phyloP scores from a whole-genome alignment of 2,888 invertebrate species.

The Rhagophthalmus giganteus region DNA sequence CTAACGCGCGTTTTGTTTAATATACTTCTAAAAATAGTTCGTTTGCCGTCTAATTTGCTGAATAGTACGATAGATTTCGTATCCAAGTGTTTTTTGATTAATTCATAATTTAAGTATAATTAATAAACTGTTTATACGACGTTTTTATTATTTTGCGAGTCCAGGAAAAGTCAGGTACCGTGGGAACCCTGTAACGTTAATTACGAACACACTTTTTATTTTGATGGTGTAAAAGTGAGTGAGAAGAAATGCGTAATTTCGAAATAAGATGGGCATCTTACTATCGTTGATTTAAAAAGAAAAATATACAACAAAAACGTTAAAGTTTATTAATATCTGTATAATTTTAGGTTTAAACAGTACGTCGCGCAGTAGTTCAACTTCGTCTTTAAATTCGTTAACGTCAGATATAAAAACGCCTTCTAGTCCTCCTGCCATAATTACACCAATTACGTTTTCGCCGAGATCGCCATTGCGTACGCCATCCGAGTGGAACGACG shows the following conservation, averaged over 20 bases:
- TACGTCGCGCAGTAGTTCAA: slow-evolving; percentile 67
- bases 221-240: background rate
- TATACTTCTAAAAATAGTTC: too few relatives aligned
- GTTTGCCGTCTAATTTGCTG: too few relatives aligned
- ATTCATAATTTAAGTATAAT: too few relatives aligned
- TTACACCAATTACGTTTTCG: slow-evolving; percentile 49
- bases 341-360: slow-evolving; percentile 45
- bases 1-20: too few relatives aligned
- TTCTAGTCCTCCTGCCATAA: slow-evolving; percentile 44
- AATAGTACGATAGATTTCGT: too few relatives aligned
- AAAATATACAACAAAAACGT: background rate
- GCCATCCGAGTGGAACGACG: slow-evolving; percentile 61
- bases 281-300: background rate
- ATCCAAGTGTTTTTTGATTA: too few relatives aligned
- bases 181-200: background rate
- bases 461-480: slow-evolving; percentile 54
- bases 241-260: background rate
- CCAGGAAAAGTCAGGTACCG: too few relatives aligned
- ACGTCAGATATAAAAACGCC: slow-evolving; percentile 56
- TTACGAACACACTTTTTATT: background rate
- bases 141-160: too few relatives aligned
- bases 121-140: too few relatives aligned
- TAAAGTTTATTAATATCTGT: background rate
- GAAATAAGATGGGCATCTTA: background rate
- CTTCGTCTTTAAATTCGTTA: slow-evolving; percentile 63